A percentile compares a stretch with the other conserved stretches of the same genome.
Conservation (phyloP, 2,888 invertebrate genomes). For the Trichogramma evanescens region DNA sequence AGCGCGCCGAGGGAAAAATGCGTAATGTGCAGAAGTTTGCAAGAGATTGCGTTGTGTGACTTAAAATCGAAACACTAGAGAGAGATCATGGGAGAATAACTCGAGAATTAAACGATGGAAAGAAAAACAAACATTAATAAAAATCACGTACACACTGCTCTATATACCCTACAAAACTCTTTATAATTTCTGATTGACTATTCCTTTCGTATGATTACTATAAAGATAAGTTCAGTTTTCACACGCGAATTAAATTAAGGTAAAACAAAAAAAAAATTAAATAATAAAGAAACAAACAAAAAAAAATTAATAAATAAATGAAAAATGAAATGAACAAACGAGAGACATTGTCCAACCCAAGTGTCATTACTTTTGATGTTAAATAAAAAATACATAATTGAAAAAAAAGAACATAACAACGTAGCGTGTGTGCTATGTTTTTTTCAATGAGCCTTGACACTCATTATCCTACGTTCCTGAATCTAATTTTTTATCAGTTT, state of each 20-base stretch:
- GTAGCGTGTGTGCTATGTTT: constrained; percentile 9
- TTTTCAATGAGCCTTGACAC: constrained; percentile 17
- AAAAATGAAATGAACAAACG: constrained; percentile 31
- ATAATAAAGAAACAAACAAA: no score
- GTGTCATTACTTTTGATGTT: constrained; percentile 48
- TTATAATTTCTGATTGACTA: constrained; percentile 39
- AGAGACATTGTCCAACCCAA: constrained; percentile 47
- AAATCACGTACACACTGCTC: constrained; percentile 22
- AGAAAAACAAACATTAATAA: constrained; percentile 2
- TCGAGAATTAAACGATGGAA: constrained; percentile 1
- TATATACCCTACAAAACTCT: constrained; percentile 23
- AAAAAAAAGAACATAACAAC: constrained; percentile 19
- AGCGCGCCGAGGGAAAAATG: constrained; percentile 12
- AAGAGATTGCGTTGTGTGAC: constrained; percentile 6
- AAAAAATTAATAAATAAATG: no score
- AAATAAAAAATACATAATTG: constrained; percentile 48
- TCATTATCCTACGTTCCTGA: neutral
- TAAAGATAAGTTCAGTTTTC: constrained; percentile 43
- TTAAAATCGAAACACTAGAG: no score
- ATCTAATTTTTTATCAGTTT: no score
- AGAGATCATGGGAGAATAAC: no score
- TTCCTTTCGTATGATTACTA: constrained; percentile 43
- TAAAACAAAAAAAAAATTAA: constrained; percentile 25
- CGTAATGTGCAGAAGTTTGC: constrained; percentile 4
- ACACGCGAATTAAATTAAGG: constrained; percentile 37